Conservation (phyloP, 2,888 invertebrate genomes). For the Agrilus cyanescens region DNA sequence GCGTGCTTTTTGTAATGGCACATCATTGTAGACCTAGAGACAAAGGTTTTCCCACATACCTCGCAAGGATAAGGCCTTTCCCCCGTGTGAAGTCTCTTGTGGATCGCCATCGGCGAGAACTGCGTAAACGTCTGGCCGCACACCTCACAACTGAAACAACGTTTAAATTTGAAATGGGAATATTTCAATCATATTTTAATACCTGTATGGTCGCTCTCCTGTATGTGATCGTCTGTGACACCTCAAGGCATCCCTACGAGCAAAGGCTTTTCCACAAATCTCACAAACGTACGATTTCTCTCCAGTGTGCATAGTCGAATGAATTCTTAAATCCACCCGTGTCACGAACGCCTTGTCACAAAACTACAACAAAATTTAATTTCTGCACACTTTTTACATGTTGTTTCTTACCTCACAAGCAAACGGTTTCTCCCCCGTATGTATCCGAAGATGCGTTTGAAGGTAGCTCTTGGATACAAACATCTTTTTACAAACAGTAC, state of each 20-base stretch:
- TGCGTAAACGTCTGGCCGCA: constrained; percentile 52
- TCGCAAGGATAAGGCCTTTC: constrained; percentile 50
- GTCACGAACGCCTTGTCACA: constrained; percentile 50
- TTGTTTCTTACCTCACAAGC: constrained; percentile 42
- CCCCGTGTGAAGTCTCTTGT: constrained; percentile 48
- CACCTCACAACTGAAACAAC: constrained; percentile 38
- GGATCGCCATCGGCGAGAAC: constrained; percentile 52
- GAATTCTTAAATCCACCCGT: constrained; percentile 45
- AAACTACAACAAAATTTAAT: constrained; percentile 20
- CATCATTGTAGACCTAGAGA: constrained; percentile 47
- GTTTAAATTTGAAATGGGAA: not conserved
- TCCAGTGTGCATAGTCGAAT: constrained; percentile 49
- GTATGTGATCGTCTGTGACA: constrained; percentile 48
- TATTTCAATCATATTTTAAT: constrained; percentile 6
- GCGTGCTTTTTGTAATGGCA: constrained; percentile 44
- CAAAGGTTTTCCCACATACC: constrained; percentile 43
- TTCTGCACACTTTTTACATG: not conserved
- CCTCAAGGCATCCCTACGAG: constrained; percentile 44
- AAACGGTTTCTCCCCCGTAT: constrained; percentile 48
- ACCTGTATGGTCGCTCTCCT: constrained; percentile 44
- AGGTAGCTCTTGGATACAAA: constrained; percentile 50
- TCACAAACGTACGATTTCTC: constrained; percentile 50
- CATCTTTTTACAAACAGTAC: constrained; percentile 46
- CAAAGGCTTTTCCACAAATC: constrained; percentile 49
- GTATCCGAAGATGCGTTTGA: constrained; percentile 45